Evolutionary conservation across 2,113 vertebrate species (phyloP).

Genomic region (Thinocorus orbignyianus): DNA sequence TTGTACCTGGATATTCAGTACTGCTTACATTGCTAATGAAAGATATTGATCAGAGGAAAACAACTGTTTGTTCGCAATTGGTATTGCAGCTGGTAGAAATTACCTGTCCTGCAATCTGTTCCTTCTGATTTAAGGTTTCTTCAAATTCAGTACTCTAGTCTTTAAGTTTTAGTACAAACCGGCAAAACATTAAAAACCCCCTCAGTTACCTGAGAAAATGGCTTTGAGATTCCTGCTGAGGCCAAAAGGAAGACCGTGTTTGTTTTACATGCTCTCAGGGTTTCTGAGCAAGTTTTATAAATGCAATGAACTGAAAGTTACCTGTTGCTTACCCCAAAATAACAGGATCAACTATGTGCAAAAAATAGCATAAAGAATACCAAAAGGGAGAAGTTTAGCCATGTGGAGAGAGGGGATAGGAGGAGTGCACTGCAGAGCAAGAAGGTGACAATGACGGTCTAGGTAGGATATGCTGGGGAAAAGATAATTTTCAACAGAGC

Average conservation of each 20-base stretch:
- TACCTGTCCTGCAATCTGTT: not conserved
- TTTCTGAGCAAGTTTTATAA: not conserved
- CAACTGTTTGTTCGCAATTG: not conserved
- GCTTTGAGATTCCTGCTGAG: not conserved
- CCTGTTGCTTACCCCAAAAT: not conserved
- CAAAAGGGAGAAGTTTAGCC: not conserved
- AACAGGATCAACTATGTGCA: not conserved
- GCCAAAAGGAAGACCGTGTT: accelerated
- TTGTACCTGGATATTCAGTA: not conserved
- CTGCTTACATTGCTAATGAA: not conserved
- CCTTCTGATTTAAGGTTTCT: not conserved
- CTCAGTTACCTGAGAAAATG: not conserved
- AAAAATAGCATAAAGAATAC: not conserved
- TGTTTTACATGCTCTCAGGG: not conserved
- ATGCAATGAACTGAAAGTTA: not conserved
- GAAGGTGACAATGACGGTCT: not conserved
- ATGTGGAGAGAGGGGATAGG: not conserved
- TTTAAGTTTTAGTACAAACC: not conserved
- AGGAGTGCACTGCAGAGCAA: not conserved
- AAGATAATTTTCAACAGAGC: not conserved
- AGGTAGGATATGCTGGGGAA: not conserved
- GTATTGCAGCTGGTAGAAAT: not conserved
- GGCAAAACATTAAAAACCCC: not conserved
- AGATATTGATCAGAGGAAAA: not conserved
- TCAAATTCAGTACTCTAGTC: not conserved